Base-by-base conservation (phyloP, 2,888 invertebrate genomes). In the Trissolcus brochymenae region DNA sequence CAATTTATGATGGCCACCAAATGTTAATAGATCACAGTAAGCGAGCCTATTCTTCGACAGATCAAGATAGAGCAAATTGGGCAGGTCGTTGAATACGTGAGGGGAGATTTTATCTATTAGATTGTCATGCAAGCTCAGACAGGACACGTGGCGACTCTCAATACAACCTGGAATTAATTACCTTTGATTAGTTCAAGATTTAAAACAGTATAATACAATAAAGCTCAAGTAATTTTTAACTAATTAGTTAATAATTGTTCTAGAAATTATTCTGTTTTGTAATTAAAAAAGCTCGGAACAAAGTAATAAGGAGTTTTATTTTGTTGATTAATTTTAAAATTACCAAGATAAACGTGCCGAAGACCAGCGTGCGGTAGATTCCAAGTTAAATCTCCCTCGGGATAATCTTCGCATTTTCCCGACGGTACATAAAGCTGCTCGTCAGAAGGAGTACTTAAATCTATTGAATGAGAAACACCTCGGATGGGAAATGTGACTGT, bases 21-120 rank as follows among this genome's bases (percentile, higher is more conserved):
- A 84, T 13, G 81, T 81, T 16, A 84, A 66, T 1, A 86, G 67
- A 61, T 84, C 82, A 40, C 84, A 85, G 19, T 81, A 79, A 53
- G 83, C 80, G n/a, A 86, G 81, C 4, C 82, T 76, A 71, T 86
- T 86, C n/a, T 81, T 78, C 0, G 85, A 84, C 11, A 86, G 72
- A 70, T 84, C 85, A 19, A 86, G 82, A 55, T 83, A 84, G n/a
- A 76, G 73, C 0, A 86, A 70, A 79, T 82, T 83, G 2, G 84
- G 82, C n/a, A 86, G 4, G 13, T 71, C 76, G 14, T 81, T 80
- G 74, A 86, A 86, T 0, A 81, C 80, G 9, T 81, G 81, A 3
- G 72, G 57, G 1, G 78, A 56, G 6, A 86, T 77, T 4, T 79
- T 76, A 49, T 79, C 80, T 14, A 86, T 85, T 1, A 79, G 73